Evolutionary conservation across 2,888 invertebrate genomes (phyloP).

Genomic region (Carpatolechia fugitivella): DNA sequence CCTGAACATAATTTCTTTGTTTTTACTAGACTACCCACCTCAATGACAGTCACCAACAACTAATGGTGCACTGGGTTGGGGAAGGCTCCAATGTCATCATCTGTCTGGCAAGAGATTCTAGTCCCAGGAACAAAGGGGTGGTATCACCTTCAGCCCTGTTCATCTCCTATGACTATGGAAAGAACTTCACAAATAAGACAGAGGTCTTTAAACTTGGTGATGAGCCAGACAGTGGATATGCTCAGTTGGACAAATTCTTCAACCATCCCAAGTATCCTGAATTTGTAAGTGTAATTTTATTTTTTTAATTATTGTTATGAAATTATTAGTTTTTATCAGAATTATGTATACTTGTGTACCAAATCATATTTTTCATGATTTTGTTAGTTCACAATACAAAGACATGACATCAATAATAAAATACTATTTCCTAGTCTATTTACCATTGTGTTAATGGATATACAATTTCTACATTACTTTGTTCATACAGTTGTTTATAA

Average conservation of each 20-base stretch:
- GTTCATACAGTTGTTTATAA: too few species aligned
- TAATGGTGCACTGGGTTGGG: constrained; percentile 96
- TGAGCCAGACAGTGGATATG: constrained; percentile 75
- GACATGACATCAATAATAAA: too few species aligned
- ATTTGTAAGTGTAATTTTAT: constrained; percentile 81
- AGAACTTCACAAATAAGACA: constrained; percentile 87
- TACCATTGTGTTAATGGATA: too few species aligned
- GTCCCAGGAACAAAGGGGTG: constrained; percentile 66
- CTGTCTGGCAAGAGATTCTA: constrained; percentile 88
- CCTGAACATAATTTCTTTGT: constrained; percentile 18
- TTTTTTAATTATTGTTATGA: background rate
- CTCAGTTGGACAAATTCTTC: constrained; percentile 90
- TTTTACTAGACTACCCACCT: constrained; percentile 84
- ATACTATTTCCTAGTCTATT: too few species aligned
- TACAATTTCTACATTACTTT: too few species aligned
- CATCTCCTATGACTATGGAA: constrained; percentile 93
- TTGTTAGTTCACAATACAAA: too few species aligned
- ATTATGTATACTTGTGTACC: too few species aligned
- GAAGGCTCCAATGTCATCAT: constrained; percentile 92
- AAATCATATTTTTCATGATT: too few species aligned
- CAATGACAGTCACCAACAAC: constrained; percentile 92
- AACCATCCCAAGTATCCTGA: constrained; percentile 89
- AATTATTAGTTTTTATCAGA: background rate
- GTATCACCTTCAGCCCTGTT: constrained; percentile 89
- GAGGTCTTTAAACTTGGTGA: constrained; percentile 81